phyloP scores from a whole-genome alignment of 1,140 invertebrate genomes.

The Pseudomyrmex sp. region DNA sequence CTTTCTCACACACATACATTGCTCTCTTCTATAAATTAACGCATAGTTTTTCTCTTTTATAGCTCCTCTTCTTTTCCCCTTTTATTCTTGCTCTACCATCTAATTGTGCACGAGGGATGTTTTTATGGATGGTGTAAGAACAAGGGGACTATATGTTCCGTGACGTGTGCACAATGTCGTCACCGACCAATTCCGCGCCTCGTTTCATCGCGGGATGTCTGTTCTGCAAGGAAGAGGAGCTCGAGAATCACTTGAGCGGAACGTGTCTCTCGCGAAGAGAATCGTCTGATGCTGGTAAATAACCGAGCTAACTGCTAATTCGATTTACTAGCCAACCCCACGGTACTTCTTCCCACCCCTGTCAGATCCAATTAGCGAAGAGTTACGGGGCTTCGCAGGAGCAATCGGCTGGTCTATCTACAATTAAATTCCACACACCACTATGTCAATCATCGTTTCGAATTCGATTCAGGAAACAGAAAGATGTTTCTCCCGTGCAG shows the following conservation, averaged over 20 bases:
- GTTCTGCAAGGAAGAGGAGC: conserved; percentile 34
- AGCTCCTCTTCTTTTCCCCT: neutral
- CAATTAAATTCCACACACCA: conserved; percentile 65
- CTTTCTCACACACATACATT: no score
- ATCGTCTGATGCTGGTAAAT: conserved; percentile 70
- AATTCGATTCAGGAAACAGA: conserved; percentile 36
- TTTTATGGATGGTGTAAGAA: conserved; percentile 11
- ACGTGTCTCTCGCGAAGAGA: conserved; percentile 54
- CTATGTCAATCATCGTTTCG: conserved; percentile 52
- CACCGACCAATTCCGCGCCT: conserved; percentile 46
- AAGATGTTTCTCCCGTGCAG: neutral
- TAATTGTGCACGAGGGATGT: conserved; percentile 9
- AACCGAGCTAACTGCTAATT: conserved; percentile 72
- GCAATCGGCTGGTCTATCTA: conserved; percentile 62
- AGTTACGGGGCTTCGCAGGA: conserved; percentile 66
- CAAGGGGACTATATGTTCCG: conserved; percentile 19
- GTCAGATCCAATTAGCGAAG: conserved; percentile 70
- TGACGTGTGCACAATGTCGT: conserved; percentile 49
- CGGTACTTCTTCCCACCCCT: conserved; percentile 1
- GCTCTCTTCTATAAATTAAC: no score
- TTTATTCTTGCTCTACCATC: neutral
- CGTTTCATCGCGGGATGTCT: conserved; percentile 46
- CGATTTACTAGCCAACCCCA: conserved; percentile 62
- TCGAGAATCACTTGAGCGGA: conserved; percentile 52
- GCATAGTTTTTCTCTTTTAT: neutral